phyloP scores from a whole-genome alignment of 2,888 invertebrate genomes.

The Criorhina ranunculi region DNA sequence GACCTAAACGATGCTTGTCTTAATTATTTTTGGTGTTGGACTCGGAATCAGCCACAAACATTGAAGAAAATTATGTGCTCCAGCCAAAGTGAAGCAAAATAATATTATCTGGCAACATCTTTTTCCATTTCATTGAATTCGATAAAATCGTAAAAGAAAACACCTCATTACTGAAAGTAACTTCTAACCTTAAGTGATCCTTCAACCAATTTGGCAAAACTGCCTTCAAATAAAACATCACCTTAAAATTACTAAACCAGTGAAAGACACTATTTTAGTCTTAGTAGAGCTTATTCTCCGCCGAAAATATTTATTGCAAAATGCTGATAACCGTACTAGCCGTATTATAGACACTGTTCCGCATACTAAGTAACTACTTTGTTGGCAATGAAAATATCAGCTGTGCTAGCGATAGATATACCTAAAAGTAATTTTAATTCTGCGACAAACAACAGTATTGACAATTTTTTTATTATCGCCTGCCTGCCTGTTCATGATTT shows the following conservation, averaged over 20 bases:
- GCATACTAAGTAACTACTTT: constrained; percentile 42
- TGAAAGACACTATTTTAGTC: neutral
- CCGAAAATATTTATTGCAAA: constrained; percentile 50
- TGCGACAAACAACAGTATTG: neutral
- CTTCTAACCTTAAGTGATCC: constrained; percentile 18
- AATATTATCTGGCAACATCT: no score
- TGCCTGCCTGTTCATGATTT: no score
- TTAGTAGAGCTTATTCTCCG: constrained; percentile 4
- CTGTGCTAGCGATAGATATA: constrained; percentile 9
- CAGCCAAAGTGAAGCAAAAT: no score
- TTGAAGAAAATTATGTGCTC: no score
- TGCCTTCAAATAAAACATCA: constrained; percentile 22
- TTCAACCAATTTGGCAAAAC: neutral
- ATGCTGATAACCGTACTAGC: constrained; percentile 29
- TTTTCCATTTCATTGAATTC: no score
- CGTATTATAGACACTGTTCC: constrained; percentile 10
- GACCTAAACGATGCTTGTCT: no score
- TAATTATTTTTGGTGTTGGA: no score
- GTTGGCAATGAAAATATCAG: constrained; percentile 48
- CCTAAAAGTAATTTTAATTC: neutral
- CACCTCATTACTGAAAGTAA: neutral
- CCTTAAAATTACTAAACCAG: constrained; percentile 5
- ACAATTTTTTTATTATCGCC: neutral
- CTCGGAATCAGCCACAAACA: no score
- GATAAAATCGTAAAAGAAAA: neutral